Conservation (phyloP, 2,888 invertebrate genomes). For the Mycalesis mineus region DNA sequence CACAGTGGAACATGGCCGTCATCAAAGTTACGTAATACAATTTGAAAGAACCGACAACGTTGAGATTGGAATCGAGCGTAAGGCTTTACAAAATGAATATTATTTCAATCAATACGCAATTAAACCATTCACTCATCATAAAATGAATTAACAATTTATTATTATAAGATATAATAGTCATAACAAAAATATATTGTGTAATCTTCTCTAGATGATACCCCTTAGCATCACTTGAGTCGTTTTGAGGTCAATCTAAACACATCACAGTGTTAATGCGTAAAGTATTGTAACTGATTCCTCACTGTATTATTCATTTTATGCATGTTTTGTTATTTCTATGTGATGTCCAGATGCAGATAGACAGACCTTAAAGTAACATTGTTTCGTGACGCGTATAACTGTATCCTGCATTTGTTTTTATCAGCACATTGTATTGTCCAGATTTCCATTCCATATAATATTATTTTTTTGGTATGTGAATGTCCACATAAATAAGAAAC, state of each 20-base stretch:
- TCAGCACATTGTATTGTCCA: constrained; percentile 49
- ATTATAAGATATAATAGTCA: constrained; percentile 56
- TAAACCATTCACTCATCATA: constrained; percentile 60
- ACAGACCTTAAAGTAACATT: not conserved
- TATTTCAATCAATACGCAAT: constrained; percentile 54
- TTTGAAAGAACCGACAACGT: constrained; percentile 32
- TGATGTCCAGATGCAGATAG: too few species aligned
- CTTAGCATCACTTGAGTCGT: not conserved
- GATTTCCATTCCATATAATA: constrained; percentile 43
- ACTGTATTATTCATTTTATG: too few species aligned
- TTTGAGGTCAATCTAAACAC: not conserved
- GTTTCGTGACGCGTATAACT: not conserved
- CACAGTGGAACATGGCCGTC: too few species aligned
- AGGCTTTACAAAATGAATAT: constrained; percentile 30
- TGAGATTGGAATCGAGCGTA: constrained; percentile 37
- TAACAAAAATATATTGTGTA: constrained; percentile 72
- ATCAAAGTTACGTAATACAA: not conserved
- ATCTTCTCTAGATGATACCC: constrained; percentile 42
- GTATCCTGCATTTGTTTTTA: constrained; percentile 36
- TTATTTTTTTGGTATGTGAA: constrained; percentile 68
- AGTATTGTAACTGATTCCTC: too few species aligned
- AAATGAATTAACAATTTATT: constrained; percentile 67
- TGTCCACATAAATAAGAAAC: constrained; percentile 58
- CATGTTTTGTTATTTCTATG: not conserved
- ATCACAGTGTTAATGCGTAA: too few species aligned